Percentiles rank a stretch among this genome's conserved stretches.
These are phyloP conservation scores for Hypomecis atomaria DNA, from an alignment of 2,888 invertebrate genomes.

Conservation along the genomic window DNA sequence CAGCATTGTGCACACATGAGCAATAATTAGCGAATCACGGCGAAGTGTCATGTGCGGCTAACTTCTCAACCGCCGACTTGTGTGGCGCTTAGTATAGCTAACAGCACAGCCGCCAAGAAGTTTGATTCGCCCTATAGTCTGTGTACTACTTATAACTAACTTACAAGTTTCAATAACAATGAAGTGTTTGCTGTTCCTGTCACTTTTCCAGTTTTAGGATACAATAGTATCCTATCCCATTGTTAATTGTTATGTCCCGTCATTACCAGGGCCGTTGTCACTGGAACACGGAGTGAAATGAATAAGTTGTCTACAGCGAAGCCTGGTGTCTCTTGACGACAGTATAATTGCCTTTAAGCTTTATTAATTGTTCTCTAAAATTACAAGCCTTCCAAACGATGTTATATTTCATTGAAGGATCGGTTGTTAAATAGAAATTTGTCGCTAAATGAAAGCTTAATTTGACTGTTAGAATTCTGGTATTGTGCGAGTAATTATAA, in stretches of 20 bases:
- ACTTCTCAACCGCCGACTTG: too few species aligned
- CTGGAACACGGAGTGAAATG: slow-evolving; percentile 19
- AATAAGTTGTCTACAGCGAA: slow-evolving; percentile 25
- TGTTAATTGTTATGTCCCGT: slow-evolving; percentile 24
- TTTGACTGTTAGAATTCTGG: slow-evolving; percentile 5
- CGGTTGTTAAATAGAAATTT: slow-evolving; percentile 13
- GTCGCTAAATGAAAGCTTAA: slow-evolving; percentile 11
- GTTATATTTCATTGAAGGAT: slow-evolving; percentile 17
- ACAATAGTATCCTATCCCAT: slow-evolving; percentile 16
- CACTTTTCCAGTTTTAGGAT: background rate
- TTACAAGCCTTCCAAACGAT: slow-evolving; percentile 20
- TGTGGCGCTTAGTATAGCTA: too few species aligned
- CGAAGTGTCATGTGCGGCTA: too few species aligned
- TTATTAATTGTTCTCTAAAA: slow-evolving; percentile 34
- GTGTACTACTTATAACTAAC: slow-evolving; percentile 1
- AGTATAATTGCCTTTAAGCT: slow-evolving; percentile 31
- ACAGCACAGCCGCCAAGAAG: too few species aligned
- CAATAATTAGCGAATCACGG: too few species aligned
- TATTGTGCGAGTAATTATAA: background rate
- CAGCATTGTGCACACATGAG: too few species aligned
- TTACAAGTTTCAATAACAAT: background rate
- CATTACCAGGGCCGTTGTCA: slow-evolving; percentile 18
- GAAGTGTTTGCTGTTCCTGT: background rate
- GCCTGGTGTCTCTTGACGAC: slow-evolving; percentile 22
- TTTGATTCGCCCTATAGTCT: too few species aligned